Percentiles rank a stretch among this genome's conserved stretches.
phyloP scores from a whole-genome alignment of 2,888 invertebrate genomes.

The Galeopsomyia nigrocyanea region DNA sequence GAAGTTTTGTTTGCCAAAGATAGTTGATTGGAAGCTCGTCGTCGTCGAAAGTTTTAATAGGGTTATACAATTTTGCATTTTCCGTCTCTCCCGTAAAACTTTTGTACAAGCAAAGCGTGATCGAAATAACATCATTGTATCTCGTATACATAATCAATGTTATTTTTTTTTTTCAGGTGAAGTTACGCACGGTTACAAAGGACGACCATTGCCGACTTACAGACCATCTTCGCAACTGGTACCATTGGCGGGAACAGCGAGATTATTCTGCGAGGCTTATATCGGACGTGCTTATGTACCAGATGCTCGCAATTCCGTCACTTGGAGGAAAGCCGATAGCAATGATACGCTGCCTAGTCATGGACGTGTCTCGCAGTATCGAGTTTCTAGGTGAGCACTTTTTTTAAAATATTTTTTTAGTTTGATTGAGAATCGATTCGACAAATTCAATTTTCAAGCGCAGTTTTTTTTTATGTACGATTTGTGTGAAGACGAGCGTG shows the following conservation, averaged over 20 bases:
- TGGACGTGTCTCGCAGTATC: constrained; percentile 55
- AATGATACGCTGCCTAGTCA: constrained; percentile 70
- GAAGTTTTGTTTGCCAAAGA: too few relatives aligned
- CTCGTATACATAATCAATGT: background rate
- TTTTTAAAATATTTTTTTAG: background rate
- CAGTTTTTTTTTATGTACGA: too few relatives aligned
- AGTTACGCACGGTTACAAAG: constrained; percentile 67
- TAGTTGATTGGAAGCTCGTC: background rate
- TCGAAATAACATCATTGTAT: constrained; percentile 14
- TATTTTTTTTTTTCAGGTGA: constrained; percentile 71
- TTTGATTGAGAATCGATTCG: too few relatives aligned
- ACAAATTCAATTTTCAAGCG: too few relatives aligned
- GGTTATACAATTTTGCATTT: constrained; percentile 35
- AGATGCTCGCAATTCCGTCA: constrained; percentile 79
- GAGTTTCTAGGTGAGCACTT: constrained; percentile 51
- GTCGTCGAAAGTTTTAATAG: constrained; percentile 28
- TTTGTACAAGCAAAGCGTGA: constrained; percentile 9
- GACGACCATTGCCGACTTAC: constrained; percentile 74
- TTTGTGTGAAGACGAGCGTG: too few relatives aligned
- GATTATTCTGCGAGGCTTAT: constrained; percentile 84
- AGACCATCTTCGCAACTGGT: constrained; percentile 77
- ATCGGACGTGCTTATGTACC: constrained; percentile 82
- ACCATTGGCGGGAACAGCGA: constrained; percentile 74
- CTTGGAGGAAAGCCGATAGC: constrained; percentile 77
- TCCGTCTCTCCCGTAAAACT: constrained; percentile 4